Percentiles rank a stretch among this genome's conserved stretches.
phyloP scores from a whole-genome alignment of 1,140 invertebrate genomes.

The Notospermus geniculatus region DNA sequence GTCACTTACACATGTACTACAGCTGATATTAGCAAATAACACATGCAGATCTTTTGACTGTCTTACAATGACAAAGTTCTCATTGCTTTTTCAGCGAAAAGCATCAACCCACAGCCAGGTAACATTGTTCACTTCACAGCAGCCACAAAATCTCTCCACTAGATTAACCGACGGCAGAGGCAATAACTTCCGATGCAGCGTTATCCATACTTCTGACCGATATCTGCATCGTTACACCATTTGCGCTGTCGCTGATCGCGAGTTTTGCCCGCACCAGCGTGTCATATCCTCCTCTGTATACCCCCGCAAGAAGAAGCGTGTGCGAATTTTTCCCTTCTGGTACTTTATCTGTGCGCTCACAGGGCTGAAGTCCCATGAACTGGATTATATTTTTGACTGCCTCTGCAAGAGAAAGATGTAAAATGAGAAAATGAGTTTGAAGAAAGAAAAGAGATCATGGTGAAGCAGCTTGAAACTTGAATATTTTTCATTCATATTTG shows the following conservation, averaged over 20 bases:
- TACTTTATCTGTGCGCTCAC: conserved; percentile 82
- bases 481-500: too few relatives aligned
- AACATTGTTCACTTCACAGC: too few relatives aligned
- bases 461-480: too few relatives aligned
- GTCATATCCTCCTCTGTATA: conserved; percentile 85
- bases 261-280: conserved; percentile 68
- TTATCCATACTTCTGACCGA: conserved; percentile 64
- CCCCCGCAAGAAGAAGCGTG: conserved; percentile 75
- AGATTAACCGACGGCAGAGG: conserved; percentile 51
- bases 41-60: too few relatives aligned
- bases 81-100: too few relatives aligned
- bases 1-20: too few relatives aligned
- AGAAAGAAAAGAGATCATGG: too few relatives aligned
- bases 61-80: too few relatives aligned
- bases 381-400: conserved; percentile 83
- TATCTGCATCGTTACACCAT: conserved; percentile 73
- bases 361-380: conserved; percentile 84
- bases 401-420: conserved; percentile 57
- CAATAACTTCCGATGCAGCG: conserved; percentile 75
- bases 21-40: too few relatives aligned
- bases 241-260: conserved; percentile 62
- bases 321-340: conserved; percentile 79
- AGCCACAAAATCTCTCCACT: too few relatives aligned
- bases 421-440: neutral
- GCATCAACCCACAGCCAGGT: too few relatives aligned